Base-by-base conservation (phyloP, 1,140 invertebrate species). In the Ceratosolen fusciceps region DNA sequence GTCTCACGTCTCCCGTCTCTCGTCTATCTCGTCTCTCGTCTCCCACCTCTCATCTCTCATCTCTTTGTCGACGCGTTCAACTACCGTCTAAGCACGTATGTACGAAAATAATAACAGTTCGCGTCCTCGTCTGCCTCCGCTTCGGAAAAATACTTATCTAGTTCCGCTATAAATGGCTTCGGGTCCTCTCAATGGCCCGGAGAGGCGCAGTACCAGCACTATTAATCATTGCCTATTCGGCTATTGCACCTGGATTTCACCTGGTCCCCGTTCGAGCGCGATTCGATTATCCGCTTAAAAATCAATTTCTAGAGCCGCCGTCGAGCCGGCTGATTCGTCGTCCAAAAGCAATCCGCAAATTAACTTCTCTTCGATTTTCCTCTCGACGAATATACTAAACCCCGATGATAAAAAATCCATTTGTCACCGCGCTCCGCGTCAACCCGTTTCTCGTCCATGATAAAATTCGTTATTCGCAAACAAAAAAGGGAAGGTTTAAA, bases 11-110 rank as follows among this genome's bases (percentile, higher is more conserved):
- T 52, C 49, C 19, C 49, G 10, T 19, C 10, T 52, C 49, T 52
- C 49, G 10, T 14, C 5, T 52, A 9, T 52, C 49, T 52, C 49
- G 49, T 52, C 49, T 52, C 49, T 52, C 49, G 19, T 52, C 49
- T 52, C 49, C 31, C 58, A 31, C 19, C 26, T 60, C 58, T 31
- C 58, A 34, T 60, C 58, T 34, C 34, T 37, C 71, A 73, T 73
- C 31, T 58, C n/a, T 56, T 29, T 72, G 47, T 24, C 47, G 70
- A 52, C 70, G 70, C 70, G 19, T n/a, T 24, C 70, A 34, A 31
- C 52, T 72, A 52, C 52, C 26, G n/a, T 54, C 43, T 49, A 31
- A 26, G 70, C 71, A 31, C 26, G 10, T 24, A 37, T 26, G 34
- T 34, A 37, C 16, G 37, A 43, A 73, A 56, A 14, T 73, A 58